phyloP scores from a whole-genome alignment of 53 echinoderm and acorn worm genomes.

The Echinarachnius parma region DNA sequence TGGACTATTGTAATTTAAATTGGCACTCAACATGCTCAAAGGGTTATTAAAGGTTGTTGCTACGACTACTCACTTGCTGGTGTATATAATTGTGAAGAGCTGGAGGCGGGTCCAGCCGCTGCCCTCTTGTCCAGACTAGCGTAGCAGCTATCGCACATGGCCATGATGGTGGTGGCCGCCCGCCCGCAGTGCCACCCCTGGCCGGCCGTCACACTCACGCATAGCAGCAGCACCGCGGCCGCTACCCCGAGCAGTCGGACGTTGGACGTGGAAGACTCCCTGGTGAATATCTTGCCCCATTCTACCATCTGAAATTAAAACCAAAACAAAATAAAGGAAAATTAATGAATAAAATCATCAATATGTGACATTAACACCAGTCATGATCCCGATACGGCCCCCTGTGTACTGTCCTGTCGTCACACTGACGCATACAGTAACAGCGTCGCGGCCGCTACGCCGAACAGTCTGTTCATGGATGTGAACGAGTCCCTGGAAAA shows the following conservation, averaged over 20 bases:
- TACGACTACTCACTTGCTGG: slow-evolving; percentile 45
- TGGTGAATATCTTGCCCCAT: slow-evolving; percentile 26
- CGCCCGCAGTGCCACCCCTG: slow-evolving; percentile 26
- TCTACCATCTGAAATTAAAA: slow-evolving; percentile 19
- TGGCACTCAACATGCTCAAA: too few species aligned
- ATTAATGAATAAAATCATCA: too few species aligned
- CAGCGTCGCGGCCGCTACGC: slow-evolving; percentile 13
- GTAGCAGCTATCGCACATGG: slow-evolving; percentile 38
- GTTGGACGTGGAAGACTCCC: slow-evolving; percentile 24
- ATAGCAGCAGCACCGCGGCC: slow-evolving; percentile 24
- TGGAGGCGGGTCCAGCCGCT: background rate
- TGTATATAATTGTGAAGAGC: too few species aligned
- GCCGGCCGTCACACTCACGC: slow-evolving; percentile 15
- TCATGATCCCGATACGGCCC: too few species aligned
- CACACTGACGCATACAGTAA: slow-evolving; percentile 24
- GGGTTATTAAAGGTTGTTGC: too few species aligned
- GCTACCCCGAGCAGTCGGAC: slow-evolving; percentile 18
- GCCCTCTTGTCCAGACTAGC: slow-evolving; percentile 25
- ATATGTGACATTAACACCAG: too few species aligned
- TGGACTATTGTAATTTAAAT: too few species aligned
- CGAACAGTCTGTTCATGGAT: slow-evolving; percentile 24
- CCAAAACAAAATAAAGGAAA: background rate
- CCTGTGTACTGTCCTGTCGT: background rate
- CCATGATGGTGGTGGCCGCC: slow-evolving; percentile 24
- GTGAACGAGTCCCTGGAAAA: slow-evolving; percentile 12